Evolutionary conservation across 2,113 vertebrate genomes (phyloP), one percentile per base, ranked within the genome.

Genomic region (Spizaetus ornatus): DNA sequence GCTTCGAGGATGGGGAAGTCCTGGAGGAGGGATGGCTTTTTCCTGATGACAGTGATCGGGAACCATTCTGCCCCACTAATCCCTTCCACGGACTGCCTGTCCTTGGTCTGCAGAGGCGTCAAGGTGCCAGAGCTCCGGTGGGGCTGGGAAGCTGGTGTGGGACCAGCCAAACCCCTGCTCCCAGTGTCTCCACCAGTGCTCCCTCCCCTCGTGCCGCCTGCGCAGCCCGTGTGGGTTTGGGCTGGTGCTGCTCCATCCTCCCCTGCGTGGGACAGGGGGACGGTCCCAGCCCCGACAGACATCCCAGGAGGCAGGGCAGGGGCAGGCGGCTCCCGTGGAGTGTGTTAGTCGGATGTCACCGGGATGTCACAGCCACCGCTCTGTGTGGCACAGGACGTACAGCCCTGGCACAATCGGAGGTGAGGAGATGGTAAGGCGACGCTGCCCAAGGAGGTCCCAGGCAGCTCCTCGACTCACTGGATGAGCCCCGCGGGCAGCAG

Each of bases 301-400:
- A 4, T 11, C n/a, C 45, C 47, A 15, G 55, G 40, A 25, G 65
- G 66, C 55, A 42, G 55, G 67, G 70, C 55, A 31, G 86, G 72
- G 42, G 36, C 87, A 21, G 42, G 42, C 0, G 1, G 80, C 32
- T 61, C 85, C 32, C 6, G 0, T 3, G 36, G n/a, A 69, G 32
- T 3, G 12, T 20, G 47, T 3, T 22, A 40, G 58, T 23, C 0
- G 1, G 50, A 6, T 73, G 92, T 63, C 84, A 10, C 80, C 1
- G 1, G 65, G 7, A 32, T 38, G 70, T 34, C 52, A 13, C 77
- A 55, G 62, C 31, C 25, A 10, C 22, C 1, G 20, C n/a, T 29
- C 32, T 18, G 58, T 3, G 0, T 0, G 9, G 43, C 59, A 55
- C 45, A 16, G 85, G 34, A 29, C 0, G 0, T 25, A 15, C 81